These are phyloP conservation scores for Hydrozoanthus gracilis DNA, from an alignment of 92 coral and sea anemone species.

Conservation along the genomic window DNA sequence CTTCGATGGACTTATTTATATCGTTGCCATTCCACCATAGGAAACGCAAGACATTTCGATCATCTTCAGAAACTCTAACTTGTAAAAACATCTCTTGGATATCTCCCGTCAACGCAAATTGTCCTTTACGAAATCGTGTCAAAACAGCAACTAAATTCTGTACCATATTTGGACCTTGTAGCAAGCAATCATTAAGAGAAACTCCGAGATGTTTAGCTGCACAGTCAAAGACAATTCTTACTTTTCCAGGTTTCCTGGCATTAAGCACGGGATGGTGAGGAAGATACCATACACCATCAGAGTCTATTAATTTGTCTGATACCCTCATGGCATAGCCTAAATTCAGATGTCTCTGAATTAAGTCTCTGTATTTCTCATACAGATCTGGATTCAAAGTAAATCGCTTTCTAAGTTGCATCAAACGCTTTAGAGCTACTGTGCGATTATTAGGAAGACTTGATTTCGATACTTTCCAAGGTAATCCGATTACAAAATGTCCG, in stretches of 20 bases:
- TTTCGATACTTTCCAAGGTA: neutral
- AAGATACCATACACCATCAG: neutral
- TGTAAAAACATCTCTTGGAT: slow-evolving; percentile 29
- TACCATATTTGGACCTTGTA: neutral
- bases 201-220: neutral
- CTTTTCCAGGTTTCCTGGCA: neutral
- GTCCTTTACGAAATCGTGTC: neutral
- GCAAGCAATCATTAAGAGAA: neutral
- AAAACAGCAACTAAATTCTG: neutral
- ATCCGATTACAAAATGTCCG: neutral
- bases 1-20: neutral
- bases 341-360: neutral
- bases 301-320: neutral
- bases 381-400: neutral
- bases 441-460: neutral
- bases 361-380: neutral
- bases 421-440: neutral
- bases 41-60: slow-evolving; percentile 19
- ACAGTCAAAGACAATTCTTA: neutral
- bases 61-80: neutral
- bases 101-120: neutral
- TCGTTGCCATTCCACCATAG: slow-evolving; percentile 19
- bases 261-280: neutral
- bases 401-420: neutral
- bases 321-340: neutral